Conservation (phyloP, 2,888 invertebrate genomes). For the Clunio marinus region DNA sequence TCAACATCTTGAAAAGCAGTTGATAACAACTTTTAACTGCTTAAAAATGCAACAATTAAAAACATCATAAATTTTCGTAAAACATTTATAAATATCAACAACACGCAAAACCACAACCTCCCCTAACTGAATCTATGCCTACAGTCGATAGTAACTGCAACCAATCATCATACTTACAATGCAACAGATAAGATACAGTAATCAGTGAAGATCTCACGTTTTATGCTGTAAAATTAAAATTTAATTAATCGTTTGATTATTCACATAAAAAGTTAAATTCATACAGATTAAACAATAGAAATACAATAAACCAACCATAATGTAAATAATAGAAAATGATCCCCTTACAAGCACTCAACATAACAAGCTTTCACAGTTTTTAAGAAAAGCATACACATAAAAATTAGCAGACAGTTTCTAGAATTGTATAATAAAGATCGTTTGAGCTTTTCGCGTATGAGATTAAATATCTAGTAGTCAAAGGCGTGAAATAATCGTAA, state of each 20-base stretch:
- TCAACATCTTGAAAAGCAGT: conserved; percentile 7
- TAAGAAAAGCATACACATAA: conserved; percentile 34
- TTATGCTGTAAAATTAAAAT: neutral
- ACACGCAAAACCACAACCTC: conserved; percentile 52
- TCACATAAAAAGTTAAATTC: too few relatives aligned
- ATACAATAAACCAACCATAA: conserved; percentile 39
- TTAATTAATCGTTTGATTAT: neutral
- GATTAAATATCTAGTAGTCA: too few relatives aligned
- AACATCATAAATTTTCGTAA: conserved; percentile 36
- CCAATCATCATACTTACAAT: conserved; percentile 34
- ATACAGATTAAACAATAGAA: conserved; percentile 18
- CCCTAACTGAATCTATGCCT: conserved; percentile 58
- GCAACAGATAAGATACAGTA: conserved; percentile 8
- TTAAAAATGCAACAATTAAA: conserved; percentile 36
- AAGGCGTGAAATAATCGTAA: too few relatives aligned
- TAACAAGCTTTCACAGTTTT: conserved; percentile 8
- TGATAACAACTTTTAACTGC: neutral
- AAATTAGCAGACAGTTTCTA: too few relatives aligned
- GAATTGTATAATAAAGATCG: too few relatives aligned
- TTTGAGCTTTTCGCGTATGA: too few relatives aligned
- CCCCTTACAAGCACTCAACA: conserved; percentile 16
- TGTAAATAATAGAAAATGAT: conserved; percentile 37
- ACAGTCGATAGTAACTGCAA: conserved; percentile 53
- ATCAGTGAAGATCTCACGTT: conserved; percentile 12
- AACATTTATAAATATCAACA: conserved; percentile 46